A percentile compares a stretch with the other conserved stretches of the same genome.
Conservation (phyloP, 2,113 vertebrate species). For the Connochaetes taurinus region DNA sequence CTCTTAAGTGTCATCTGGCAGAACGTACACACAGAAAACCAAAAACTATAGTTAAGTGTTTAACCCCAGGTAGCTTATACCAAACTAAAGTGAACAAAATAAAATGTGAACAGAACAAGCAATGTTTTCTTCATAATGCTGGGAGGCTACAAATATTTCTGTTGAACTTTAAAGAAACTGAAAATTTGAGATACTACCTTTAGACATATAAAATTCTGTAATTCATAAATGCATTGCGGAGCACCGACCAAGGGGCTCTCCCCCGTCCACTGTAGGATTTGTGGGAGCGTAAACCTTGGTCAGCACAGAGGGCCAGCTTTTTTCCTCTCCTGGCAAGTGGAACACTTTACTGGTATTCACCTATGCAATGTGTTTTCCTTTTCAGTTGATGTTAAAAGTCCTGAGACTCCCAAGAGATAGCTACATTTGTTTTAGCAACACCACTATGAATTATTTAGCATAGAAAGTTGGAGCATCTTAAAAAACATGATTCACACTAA, state of each 20-base stretch:
- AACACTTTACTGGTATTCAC: not conserved
- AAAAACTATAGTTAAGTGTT: not conserved
- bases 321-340: not conserved
- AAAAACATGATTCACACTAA: conserved; percentile 28
- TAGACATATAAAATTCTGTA: not conserved
- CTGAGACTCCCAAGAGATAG: not conserved
- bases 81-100: not conserved
- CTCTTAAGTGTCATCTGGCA: conserved; percentile 1
- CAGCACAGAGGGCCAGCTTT: not conserved
- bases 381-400: not conserved
- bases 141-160: not conserved
- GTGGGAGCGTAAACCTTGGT: not conserved
- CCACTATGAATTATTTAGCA: conserved; percentile 24
- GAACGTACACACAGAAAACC: not conserved
- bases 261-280: rapidly evolving
- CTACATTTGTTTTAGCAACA: conserved; percentile 16
- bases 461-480: conserved; percentile 8
- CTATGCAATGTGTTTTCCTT: conserved; percentile 26
- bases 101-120: not conserved
- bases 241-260: not conserved
- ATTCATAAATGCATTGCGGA: not conserved
- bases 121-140: not conserved
- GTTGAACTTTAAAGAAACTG: not conserved
- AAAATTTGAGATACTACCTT: not conserved
- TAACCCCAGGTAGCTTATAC: not conserved